Percentiles rank a stretch among this genome's conserved stretches.
Conservation (phyloP, 2,888 invertebrate genomes). For the Cryptosula pallasiana region DNA sequence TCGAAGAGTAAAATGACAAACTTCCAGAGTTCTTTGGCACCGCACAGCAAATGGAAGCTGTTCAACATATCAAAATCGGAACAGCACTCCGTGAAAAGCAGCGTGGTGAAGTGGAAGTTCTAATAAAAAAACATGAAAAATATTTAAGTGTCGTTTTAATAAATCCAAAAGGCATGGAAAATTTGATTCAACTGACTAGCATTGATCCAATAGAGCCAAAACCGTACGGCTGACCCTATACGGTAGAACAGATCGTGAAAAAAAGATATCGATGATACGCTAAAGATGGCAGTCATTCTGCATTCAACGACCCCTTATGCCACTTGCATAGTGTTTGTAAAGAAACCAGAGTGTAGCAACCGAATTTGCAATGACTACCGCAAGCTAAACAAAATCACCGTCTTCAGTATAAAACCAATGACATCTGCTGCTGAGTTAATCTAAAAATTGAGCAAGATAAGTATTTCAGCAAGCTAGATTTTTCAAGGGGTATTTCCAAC, state of each 20-base stretch:
- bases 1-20: not conserved
- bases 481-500: too few species aligned
- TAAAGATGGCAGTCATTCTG: not conserved
- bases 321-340: not conserved
- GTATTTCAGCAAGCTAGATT: too few species aligned
- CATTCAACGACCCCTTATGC: not conserved
- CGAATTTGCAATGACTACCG: constrained; percentile 31
- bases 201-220: not conserved
- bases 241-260: not conserved
- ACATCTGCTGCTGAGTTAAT: too few species aligned
- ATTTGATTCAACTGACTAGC: not conserved
- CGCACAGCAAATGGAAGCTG: not conserved
- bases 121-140: too few species aligned
- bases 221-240: constrained; percentile 2
- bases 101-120: too few species aligned
- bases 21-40: not conserved
- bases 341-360: constrained; percentile 26
- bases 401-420: too few species aligned
- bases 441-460: too few species aligned
- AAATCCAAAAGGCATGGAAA: not conserved
- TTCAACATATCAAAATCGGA: too few species aligned
- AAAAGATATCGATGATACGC: not conserved
- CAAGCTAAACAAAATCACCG: constrained; percentile 28
- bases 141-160: not conserved
- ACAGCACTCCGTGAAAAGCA: too few species aligned